These are phyloP conservation scores for Actinernus sp. DNA, from an alignment of 92 coral and sea anemone species.

Conservation along the genomic window DNA sequence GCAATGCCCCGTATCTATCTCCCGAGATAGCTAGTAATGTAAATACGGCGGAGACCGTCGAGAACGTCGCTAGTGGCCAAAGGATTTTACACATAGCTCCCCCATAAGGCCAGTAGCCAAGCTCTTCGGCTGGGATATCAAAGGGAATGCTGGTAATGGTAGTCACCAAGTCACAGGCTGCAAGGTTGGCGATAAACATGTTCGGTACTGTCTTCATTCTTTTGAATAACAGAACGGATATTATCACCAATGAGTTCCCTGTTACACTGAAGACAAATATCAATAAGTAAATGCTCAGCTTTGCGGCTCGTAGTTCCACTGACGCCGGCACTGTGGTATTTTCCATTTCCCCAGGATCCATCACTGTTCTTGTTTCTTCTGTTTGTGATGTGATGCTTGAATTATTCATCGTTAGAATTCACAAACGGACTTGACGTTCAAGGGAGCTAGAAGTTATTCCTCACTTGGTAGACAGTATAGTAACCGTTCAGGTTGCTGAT, in stretches of 20 bases:
- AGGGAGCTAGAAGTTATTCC: too few relatives aligned
- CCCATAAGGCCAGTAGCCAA: slow-evolving; percentile 89
- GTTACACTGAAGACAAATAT: slow-evolving; percentile 75
- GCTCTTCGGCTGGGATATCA: slow-evolving; percentile 69
- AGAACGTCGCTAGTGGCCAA: slow-evolving; percentile 90
- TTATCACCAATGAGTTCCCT: slow-evolving; percentile 74
- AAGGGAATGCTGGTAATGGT: slow-evolving; percentile 89
- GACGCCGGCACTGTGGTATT: too few relatives aligned
- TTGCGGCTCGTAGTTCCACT: slow-evolving; percentile 56
- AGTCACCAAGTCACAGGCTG: slow-evolving; percentile 88
- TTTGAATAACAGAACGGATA: slow-evolving; percentile 67
- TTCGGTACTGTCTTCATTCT: slow-evolving; percentile 88
- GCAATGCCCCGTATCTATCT: slow-evolving; percentile 87
- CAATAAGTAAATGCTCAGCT: slow-evolving; percentile 43
- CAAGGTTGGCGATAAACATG: slow-evolving; percentile 88
- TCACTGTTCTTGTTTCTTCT: too few relatives aligned
- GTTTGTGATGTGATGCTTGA: too few relatives aligned
- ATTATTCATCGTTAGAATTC: too few relatives aligned
- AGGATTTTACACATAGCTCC: slow-evolving; percentile 72
- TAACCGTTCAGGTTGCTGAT: too few relatives aligned
- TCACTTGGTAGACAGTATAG: too few relatives aligned
- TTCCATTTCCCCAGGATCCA: too few relatives aligned
- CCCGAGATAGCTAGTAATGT: slow-evolving; percentile 89
- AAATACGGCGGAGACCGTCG: slow-evolving; percentile 84
- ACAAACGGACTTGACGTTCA: too few relatives aligned